Conservation (phyloP, 2,888 invertebrate genomes). For the Lordiphosa fenestrarum region DNA sequence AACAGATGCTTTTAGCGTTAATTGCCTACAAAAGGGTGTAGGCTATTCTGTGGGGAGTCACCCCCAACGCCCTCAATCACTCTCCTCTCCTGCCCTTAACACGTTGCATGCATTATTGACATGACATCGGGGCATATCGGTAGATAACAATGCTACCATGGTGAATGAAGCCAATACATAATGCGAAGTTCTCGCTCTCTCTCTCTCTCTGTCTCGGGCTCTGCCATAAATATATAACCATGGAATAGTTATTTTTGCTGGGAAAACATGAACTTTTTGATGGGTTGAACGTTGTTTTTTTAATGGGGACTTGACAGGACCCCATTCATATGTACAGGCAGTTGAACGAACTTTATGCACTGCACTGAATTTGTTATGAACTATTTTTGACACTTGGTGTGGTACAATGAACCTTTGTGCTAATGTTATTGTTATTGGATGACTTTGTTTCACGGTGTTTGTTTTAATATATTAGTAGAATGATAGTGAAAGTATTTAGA, state of each 20-base stretch:
- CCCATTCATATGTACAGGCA: slow-evolving; percentile 28
- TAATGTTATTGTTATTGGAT: not conserved
- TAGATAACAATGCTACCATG: slow-evolving; percentile 76
- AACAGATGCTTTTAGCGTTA: slow-evolving; percentile 47
- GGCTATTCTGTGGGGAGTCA: slow-evolving; percentile 5
- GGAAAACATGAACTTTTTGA: slow-evolving; percentile 26
- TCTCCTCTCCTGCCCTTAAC: not conserved
- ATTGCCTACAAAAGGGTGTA: slow-evolving; percentile 36
- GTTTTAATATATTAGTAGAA: not conserved
- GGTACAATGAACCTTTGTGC: slow-evolving; percentile 4
- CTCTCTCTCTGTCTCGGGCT: not conserved
- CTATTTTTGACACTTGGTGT: slow-evolving; percentile 9
- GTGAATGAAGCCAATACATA: slow-evolving; percentile 50
- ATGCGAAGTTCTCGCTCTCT: slow-evolving; percentile 10
- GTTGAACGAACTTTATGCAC: slow-evolving; percentile 60
- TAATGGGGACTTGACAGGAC: slow-evolving; percentile 9
- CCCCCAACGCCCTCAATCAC: not conserved
- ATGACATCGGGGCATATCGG: slow-evolving; percentile 53
- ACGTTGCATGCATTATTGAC: slow-evolving; percentile 67
- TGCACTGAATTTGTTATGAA: slow-evolving; percentile 1
- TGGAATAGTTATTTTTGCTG: slow-evolving; percentile 30
- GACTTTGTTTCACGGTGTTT: not conserved
- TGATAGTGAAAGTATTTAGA: slow-evolving; percentile 8
- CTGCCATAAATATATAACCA: slow-evolving; percentile 11
- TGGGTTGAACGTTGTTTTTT: slow-evolving; percentile 11